Conservation (phyloP, 2,113 vertebrate genomes). For the Noctilio leporinus region DNA sequence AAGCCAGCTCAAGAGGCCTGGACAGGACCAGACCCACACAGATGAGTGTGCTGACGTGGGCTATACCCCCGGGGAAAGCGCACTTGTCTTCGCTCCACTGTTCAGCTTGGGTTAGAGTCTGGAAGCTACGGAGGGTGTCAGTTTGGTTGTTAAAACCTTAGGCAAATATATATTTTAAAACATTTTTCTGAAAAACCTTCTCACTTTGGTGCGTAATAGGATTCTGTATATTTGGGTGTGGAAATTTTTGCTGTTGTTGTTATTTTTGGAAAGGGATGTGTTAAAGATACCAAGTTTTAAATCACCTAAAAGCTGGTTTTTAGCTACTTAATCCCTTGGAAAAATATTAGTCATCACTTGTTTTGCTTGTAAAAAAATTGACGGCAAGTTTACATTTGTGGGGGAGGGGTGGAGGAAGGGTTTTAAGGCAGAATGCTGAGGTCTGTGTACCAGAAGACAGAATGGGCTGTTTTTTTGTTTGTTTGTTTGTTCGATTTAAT, state of each 20-base stretch:
- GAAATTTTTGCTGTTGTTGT: not conserved
- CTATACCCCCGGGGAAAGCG: not conserved
- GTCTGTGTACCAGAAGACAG: not conserved
- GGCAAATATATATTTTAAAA: not conserved
- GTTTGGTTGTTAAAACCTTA: constrained; percentile 17
- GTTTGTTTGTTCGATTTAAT: no score
- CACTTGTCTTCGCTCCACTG: not conserved
- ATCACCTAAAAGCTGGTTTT: not conserved
- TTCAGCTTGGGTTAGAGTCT: not conserved
- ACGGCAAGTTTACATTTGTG: not conserved
- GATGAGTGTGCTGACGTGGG: not conserved
- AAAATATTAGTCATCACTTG: not conserved
- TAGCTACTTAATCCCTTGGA: constrained; percentile 21
- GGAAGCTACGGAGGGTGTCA: not conserved
- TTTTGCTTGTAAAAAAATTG: not conserved
- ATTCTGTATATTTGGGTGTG: not conserved
- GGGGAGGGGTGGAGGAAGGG: not conserved
- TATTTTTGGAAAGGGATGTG: constrained; percentile 30
- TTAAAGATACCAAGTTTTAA: not conserved
- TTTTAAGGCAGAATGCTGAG: not conserved
- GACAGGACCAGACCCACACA: not conserved
- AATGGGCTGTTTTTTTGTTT: accelerated
- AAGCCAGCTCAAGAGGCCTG: not conserved
- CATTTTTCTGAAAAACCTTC: constrained; percentile 27
- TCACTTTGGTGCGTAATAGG: not conserved